Base-by-base conservation (phyloP, 2,888 invertebrate species). In the Eupithecia vulgata region DNA sequence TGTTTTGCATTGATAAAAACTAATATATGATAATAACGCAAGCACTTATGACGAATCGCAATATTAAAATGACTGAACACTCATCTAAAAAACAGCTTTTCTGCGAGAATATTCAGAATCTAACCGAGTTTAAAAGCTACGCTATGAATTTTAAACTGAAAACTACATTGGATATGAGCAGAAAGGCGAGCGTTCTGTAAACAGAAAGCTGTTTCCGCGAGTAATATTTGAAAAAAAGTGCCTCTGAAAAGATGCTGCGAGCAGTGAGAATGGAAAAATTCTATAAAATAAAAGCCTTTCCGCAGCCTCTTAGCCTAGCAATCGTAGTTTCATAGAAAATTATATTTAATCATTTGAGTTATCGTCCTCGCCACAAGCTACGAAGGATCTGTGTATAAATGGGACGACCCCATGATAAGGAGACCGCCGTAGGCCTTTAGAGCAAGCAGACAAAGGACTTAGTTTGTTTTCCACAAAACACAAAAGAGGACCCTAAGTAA, bases 71-170 rank as follows among this genome's bases (percentile, higher is more conserved):
- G 76, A 83, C 83, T 87, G 82, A 87, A 86, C 82, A 82, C 84
- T 87, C 85, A 90, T 91, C 90, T 87, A 87, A 83, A 83, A 86
- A 88, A 83, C 85, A 81, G 84, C 82, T 81, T 85, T 83, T 81
- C 78, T 76, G 77, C 69, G 82, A 80, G 80, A 85, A 85, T 87
- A 88, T 88, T 87, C 87, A 83, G 84, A 88, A 88, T 88, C 87
- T 87, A 90, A 89, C 87, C 81, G 85, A 89, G 88, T 90, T 90
- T 89, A 85, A 90, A 91, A 90, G 87, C 89, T 86, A 81, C 87
- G 85, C 86, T 90, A 89, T 91, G 90, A 91, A 91, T 91, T 91
- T 91, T 86, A 89, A 90, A 91, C 88, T 89, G 83, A 84, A 91
- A 91, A 89, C 88, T 91, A 90, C 90, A 90, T 88, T 87, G 87